Evolutionary conservation across 2,113 vertebrate genomes (phyloP).

Genomic region (Athene noctua): DNA sequence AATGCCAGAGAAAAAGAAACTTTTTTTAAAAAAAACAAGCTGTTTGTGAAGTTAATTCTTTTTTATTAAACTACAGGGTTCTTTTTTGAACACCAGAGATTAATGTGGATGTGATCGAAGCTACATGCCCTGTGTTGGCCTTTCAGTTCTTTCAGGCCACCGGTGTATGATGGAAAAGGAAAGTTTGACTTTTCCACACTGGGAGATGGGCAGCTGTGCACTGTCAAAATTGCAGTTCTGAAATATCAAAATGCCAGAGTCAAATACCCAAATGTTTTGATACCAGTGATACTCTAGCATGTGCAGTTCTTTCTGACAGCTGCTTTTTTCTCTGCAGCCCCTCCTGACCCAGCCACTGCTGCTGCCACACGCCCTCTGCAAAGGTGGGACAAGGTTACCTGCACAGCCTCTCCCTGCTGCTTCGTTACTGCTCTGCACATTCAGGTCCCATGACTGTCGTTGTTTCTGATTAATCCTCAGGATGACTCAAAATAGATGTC

Average conservation of each 20-base stretch:
- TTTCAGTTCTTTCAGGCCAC: neutral
- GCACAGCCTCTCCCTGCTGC: neutral
- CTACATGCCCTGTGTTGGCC: neutral
- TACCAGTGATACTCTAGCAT: neutral
- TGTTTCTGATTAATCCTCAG: neutral
- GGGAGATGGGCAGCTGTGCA: neutral
- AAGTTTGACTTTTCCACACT: neutral
- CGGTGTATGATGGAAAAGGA: neutral
- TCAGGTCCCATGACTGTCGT: neutral
- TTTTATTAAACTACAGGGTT: constrained; percentile 1
- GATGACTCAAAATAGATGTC: constrained; percentile 4
- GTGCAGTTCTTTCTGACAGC: neutral
- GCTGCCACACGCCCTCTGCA: neutral
- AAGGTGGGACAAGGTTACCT: neutral
- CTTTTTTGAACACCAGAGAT: neutral
- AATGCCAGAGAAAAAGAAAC: neutral
- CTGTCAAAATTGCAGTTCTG: neutral
- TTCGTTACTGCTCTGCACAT: neutral
- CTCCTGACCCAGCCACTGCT: neutral
- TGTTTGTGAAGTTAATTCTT: neutral
- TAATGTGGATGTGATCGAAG: neutral
- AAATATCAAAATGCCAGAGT: neutral
- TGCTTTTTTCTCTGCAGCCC: neutral
- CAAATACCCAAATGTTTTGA: neutral
- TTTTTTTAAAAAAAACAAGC: neutral